Conservation (phyloP, 2,888 invertebrate genomes). For the Branchellion lobata region DNA sequence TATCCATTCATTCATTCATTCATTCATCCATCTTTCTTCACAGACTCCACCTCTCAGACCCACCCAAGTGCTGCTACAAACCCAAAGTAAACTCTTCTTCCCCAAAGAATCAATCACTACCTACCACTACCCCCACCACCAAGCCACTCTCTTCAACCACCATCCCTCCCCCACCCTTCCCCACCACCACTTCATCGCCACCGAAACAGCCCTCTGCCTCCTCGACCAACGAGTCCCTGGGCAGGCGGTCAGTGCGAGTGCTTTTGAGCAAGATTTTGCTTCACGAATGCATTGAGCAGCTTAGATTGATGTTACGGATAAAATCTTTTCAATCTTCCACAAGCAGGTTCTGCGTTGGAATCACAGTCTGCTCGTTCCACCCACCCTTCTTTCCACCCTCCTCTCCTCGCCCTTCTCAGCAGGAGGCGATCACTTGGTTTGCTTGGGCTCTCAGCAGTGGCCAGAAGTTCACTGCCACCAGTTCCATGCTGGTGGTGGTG, state of each 20-base stretch:
- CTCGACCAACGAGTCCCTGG: background rate
- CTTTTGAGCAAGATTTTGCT: background rate
- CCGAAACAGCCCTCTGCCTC: background rate
- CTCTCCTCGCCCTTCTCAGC: no score
- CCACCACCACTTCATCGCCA: background rate
- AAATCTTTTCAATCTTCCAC: no score
- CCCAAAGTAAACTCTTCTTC: background rate
- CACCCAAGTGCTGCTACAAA: background rate
- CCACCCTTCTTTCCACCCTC: background rate
- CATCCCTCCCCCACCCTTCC: background rate
- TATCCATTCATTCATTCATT: no score
- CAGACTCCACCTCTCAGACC: background rate
- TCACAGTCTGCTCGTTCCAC: background rate
- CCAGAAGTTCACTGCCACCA: background rate
- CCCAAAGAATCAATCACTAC: background rate
- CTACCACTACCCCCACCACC: background rate
- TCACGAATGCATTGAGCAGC: no score
- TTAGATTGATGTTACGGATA: no score
- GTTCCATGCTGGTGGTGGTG: background rate
- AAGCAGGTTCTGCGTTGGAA: background rate
- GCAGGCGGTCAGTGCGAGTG: background rate
- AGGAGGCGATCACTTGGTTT: background rate
- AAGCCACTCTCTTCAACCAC: background rate
- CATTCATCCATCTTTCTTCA: background rate
- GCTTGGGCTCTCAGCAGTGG: background rate